phyloP scores from a whole-genome alignment of 2,113 vertebrate species.

The Sphyrna mokarran region DNA sequence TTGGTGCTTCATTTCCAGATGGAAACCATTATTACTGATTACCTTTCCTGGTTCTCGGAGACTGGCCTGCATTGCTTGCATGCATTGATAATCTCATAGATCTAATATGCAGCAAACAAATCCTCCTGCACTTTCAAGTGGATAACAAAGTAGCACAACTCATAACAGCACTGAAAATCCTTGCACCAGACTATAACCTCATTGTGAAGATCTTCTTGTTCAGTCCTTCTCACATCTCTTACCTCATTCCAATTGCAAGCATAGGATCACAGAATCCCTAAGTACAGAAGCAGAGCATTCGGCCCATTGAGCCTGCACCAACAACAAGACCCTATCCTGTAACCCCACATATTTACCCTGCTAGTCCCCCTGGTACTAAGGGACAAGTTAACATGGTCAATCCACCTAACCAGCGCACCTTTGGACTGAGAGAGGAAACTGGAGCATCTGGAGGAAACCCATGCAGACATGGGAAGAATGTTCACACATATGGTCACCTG shows the following conservation, averaged over 20 bases:
- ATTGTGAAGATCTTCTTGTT: neutral
- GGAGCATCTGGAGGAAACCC: no score
- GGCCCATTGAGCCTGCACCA: no score
- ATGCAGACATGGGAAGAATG: no score
- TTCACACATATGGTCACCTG: no score
- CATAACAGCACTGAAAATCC: neutral
- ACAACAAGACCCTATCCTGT: no score
- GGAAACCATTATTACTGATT: constrained; percentile 17
- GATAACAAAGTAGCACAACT: neutral
- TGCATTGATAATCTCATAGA: neutral
- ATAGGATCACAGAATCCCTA: neutral
- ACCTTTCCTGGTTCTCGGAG: neutral
- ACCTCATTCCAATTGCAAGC: neutral
- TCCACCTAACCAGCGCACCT: no score
- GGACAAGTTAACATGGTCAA: no score
- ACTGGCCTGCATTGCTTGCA: neutral
- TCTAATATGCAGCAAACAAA: neutral
- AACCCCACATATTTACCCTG: no score
- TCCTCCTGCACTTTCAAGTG: neutral
- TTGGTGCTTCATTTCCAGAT: constrained; percentile 7
- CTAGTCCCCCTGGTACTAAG: no score
- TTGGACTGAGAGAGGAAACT: no score
- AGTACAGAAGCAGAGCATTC: no score
- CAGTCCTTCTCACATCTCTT: neutral
- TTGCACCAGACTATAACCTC: neutral